These are phyloP conservation scores for Rhea americana DNA, from an alignment of 2,113 vertebrate genomes.

Conservation along the genomic window DNA sequence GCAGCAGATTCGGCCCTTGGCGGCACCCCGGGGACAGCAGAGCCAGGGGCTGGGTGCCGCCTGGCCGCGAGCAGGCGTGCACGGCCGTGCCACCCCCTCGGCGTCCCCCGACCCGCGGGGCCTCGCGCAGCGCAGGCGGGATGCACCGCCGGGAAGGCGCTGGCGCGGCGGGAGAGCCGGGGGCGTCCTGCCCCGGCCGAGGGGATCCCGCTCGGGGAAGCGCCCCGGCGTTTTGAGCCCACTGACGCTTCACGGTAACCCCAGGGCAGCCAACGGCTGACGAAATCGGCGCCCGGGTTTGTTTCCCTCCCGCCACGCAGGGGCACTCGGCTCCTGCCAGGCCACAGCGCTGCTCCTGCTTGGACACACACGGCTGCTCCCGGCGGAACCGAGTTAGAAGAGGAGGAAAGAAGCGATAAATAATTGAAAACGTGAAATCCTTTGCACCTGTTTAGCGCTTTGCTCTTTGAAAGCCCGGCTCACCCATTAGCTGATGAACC, in stretches of 20 bases:
- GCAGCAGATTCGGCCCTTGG: neutral
- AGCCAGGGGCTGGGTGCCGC: neutral
- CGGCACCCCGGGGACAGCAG: fast-evolving
- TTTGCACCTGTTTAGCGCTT: constrained; percentile 41
- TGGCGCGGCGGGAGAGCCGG: neutral
- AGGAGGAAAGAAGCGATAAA: neutral
- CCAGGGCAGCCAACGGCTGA: neutral
- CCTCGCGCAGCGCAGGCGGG: too few relatives aligned
- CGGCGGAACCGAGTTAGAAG: neutral
- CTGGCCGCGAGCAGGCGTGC: fast-evolving
- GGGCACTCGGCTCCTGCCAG: neutral
- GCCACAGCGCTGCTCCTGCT: fast-evolving
- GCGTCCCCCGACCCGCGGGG: fast-evolving
- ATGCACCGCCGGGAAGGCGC: neutral
- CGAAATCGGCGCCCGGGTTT: neutral
- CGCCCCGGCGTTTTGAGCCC: neutral
- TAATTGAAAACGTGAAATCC: constrained; percentile 46
- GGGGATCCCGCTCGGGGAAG: too few relatives aligned
- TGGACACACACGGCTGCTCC: neutral
- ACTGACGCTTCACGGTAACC: neutral
- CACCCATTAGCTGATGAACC: constrained; percentile 42
- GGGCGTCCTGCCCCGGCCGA: neutral
- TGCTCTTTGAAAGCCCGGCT: neutral
- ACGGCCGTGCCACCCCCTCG: fast-evolving
- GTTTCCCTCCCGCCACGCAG: neutral